Conservation (phyloP, 2,113 vertebrate genomes). For the Passer montanus region DNA sequence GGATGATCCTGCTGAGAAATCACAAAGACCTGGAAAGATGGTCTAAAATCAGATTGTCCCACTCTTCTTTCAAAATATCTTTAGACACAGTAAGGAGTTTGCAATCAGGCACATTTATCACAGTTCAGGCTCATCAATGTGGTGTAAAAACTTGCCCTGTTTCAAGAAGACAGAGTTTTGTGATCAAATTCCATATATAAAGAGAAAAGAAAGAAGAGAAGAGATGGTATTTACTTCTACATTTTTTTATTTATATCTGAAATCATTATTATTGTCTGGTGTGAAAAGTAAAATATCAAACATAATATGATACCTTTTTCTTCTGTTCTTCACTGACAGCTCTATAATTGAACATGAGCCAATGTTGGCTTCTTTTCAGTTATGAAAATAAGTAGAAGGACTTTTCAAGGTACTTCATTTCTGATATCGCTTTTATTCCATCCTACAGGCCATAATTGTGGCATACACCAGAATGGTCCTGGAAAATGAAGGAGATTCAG, state of each 20-base stretch:
- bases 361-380: not conserved
- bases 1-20: not conserved
- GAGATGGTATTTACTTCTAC: not conserved
- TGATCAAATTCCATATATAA: not conserved
- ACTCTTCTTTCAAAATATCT: not conserved
- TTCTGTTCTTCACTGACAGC: not conserved
- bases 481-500: not conserved
- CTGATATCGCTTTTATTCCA: not conserved
- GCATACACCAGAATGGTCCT: not conserved
- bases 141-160: not conserved
- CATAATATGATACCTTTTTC: not conserved
- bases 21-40: not conserved
- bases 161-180: not conserved
- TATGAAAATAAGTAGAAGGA: not conserved
- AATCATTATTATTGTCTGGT: not conserved
- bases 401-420: not conserved
- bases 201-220: not conserved
- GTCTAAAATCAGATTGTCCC: not conserved
- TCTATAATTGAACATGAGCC: not conserved
- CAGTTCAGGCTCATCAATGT: not conserved
- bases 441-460: not conserved
- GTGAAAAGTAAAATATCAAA: not conserved
- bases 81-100: not conserved
- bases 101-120: not conserved
- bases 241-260: not conserved